Conservation (phyloP, 2,797 vertebrate genomes). For the Onychomys leucogaster region DNA sequence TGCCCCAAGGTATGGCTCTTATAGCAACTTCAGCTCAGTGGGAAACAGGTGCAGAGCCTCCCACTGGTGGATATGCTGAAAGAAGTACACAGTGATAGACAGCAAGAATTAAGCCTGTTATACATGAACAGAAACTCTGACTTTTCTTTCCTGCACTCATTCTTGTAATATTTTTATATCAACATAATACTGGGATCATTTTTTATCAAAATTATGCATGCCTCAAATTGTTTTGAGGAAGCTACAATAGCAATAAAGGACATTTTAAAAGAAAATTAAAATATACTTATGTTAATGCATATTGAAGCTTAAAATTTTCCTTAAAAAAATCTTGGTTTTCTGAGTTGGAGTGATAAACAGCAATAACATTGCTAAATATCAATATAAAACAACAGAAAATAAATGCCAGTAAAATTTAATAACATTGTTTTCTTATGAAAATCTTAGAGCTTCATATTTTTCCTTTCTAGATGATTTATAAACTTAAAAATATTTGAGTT, state of each 20-base stretch:
- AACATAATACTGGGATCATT: not conserved
- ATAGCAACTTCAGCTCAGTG: not conserved
- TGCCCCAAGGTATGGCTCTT: not conserved
- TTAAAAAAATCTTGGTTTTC: not conserved
- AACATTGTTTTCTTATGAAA: slow-evolving; percentile 9
- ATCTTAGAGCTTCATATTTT: slow-evolving; percentile 9
- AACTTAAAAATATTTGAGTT: not conserved
- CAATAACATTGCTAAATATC: not conserved
- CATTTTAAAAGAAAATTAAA: not conserved
- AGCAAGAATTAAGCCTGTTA: not conserved
- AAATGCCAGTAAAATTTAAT: not conserved
- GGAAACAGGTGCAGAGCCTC: not conserved
- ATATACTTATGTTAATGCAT: not conserved
- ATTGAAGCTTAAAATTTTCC: not conserved
- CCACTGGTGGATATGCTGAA: not conserved
- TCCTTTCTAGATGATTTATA: not conserved
- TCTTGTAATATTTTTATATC: slow-evolving; percentile 19
- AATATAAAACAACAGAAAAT: not conserved
- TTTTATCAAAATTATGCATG: not conserved
- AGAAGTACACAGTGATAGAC: not conserved
- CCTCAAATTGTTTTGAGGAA: not conserved
- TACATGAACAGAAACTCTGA: not conserved
- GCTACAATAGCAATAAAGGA: not conserved
- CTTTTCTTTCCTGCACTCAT: slow-evolving; percentile 21
- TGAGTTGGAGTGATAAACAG: not conserved